These are phyloP conservation scores for Melanocharis versteri DNA, from an alignment of 2,113 vertebrate species.

Conservation along the genomic window DNA sequence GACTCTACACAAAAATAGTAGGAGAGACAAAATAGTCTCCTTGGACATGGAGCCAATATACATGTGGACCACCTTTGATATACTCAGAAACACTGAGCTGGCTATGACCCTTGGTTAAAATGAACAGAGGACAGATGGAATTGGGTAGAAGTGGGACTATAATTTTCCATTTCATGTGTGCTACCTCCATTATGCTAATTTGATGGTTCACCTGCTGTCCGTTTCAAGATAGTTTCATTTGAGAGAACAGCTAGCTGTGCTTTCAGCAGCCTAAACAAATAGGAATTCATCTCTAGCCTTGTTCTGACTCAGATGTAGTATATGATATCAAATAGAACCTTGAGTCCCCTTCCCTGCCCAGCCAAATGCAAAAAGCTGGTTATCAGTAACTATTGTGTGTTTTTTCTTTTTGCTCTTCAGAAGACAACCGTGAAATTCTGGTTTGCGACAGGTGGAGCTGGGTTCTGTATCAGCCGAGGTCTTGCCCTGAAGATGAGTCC, in stretches of 20 bases:
- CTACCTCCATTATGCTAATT: background rate
- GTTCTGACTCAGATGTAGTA: background rate
- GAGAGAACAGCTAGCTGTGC: background rate
- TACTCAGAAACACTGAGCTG: background rate
- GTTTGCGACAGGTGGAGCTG: slow-evolving; percentile 97
- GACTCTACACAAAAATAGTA: background rate
- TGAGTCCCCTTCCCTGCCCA: background rate
- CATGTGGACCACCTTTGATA: background rate
- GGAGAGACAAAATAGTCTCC: background rate
- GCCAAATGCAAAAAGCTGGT: background rate
- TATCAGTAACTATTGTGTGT: background rate
- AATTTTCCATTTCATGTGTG: background rate
- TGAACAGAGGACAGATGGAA: background rate
- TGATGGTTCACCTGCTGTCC: background rate
- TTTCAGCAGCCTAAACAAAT: background rate
- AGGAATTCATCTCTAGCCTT: background rate
- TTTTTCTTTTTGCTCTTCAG: slow-evolving; percentile 27
- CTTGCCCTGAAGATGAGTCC: slow-evolving; percentile 98
- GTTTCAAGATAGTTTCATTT: background rate
- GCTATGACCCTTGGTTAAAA: background rate
- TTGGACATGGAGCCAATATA: background rate
- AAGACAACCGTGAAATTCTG: slow-evolving; percentile 91
- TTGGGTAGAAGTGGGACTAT: background rate
- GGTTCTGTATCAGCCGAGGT: slow-evolving; percentile 96
- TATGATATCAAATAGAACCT: background rate